Base-by-base conservation (phyloP, 2,113 vertebrate genomes). In the Odocoileus virginianus region DNA sequence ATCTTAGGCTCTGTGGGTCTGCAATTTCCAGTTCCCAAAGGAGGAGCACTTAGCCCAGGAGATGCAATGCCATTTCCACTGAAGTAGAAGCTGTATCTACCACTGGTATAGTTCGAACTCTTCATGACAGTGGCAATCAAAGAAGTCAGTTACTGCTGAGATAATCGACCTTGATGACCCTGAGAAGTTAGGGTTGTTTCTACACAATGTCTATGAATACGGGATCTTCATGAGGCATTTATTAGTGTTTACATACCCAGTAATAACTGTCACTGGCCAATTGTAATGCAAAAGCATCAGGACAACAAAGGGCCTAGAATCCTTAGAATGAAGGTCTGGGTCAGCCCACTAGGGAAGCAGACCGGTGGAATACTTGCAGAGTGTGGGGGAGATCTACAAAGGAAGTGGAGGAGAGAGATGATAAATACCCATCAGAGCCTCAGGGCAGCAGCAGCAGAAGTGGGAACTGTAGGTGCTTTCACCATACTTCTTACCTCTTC, bases 311-410 rank as follows among this genome's bases (percentile, higher is more conserved):
- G n/a, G 40, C 33, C 17, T 12, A 90, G 50, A 89, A 82, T 82
- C 45, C 36, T 87, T 82, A 54, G 23, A 94, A 87, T n/a, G 33
- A 87, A 93, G 47, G 33, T 36, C 57, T 16, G 2, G 3, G 28
- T 60, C 14, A 67, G n/a, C 25, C 17, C 47, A 36, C n/a, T 1
- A 78, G 19, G 50, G 47, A 84, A 84, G 54, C 10, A 30, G 16
- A 64, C 2, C 43, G 2, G 30, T 6, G 50, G 16, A 89, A 86
- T 19, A 25, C 25, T 74, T 47, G 10, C 33, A 91, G 52, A 55
- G 10, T 1, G 4, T 3, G 54, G 64, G 16, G 6, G 33, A 58
- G n/a, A 52, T n/a, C 25, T 17, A 13, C 1, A 33, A 27, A 1
- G 2, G 30, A 36, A 27, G 47, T 33, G 11, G 25, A 87, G 12